Base-by-base conservation (phyloP, 2,888 invertebrate species). In the Eristalis arbustorum region DNA sequence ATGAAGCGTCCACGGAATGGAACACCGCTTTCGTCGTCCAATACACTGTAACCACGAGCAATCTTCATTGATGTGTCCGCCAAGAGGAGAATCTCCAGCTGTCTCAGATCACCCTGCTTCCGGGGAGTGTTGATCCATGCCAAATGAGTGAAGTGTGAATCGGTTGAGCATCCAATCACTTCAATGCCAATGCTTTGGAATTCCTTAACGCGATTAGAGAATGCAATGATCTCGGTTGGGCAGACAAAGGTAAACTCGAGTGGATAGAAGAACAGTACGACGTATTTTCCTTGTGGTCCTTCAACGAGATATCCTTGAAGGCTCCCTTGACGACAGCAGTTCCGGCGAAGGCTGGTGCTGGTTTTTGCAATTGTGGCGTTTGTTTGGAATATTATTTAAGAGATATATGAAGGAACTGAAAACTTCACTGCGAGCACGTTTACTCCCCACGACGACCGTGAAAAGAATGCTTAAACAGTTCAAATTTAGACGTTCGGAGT, bases 101-200 rank as follows among this genome's bases (percentile, higher is more conserved):
- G 95, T 3, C 99, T 99, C 42, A 99, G 94, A 73, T 98, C 98
- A 28, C 98, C 99, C 91, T 98, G 96, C 91, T 99, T 98, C 78
- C 99, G 96, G 0, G 98, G 96, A 0, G 97, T 98, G 93, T 98
- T 98, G 79, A 98, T 94, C 99, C 99, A 99, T 57, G 99, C 99
- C 91, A 99, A 95, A 93, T 99, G 99, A 31, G 96, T 96, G 94
- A 98, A 99, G 93, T 99, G 98, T 68, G 98, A 98, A 94, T 99
- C 99, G 31, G 98, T 98, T 71, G 99, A 99, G 84, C 97, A 97
- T 75, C 96, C 99, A 90, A 99, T 94, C 8, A 99, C 93, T 91
- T 98, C 96, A 91, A 97, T 97, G 68, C 96, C 95, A 90, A 98
- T 96, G 91, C 96, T 95, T 88, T 95, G 94, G 93, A 98, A 98